Evolutionary conservation across 2,113 vertebrate genomes (phyloP).

Genomic region (Melanerpes aurifrons): DNA sequence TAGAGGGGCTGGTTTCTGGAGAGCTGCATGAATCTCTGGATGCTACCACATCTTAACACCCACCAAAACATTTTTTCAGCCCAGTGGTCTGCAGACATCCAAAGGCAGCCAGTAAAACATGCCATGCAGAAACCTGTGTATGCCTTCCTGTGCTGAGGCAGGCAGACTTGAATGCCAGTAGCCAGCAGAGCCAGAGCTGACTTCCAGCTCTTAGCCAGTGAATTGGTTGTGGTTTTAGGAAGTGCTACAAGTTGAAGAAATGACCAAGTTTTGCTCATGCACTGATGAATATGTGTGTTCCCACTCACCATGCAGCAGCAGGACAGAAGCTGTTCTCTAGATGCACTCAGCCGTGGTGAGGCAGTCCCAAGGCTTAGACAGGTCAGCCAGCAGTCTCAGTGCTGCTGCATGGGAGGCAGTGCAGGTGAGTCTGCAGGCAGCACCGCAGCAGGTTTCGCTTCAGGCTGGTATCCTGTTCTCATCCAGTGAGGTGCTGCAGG

Average conservation of each 20-base stretch:
- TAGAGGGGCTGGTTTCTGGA: neutral
- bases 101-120: neutral
- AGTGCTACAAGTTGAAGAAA: neutral
- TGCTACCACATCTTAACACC: neutral
- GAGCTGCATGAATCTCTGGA: neutral
- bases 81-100: neutral
- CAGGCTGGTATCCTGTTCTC: neutral
- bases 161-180: neutral
- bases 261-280: accelerated
- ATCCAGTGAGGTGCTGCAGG: neutral
- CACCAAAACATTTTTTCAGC: neutral
- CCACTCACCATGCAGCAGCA: neutral
- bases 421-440: neutral
- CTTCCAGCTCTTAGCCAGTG: neutral
- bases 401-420: neutral
- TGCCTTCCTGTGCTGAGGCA: neutral
- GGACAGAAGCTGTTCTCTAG: neutral
- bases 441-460: neutral
- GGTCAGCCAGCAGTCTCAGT: accelerated
- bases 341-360: neutral
- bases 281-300: accelerated
- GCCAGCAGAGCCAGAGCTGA: neutral
- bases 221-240: neutral
- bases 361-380: neutral
- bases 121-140: neutral